A percentile compares a stretch with the other conserved stretches of the same genome.
Conservation (phyloP, 2,113 vertebrate species). For the Phodopus roborovskii region DNA sequence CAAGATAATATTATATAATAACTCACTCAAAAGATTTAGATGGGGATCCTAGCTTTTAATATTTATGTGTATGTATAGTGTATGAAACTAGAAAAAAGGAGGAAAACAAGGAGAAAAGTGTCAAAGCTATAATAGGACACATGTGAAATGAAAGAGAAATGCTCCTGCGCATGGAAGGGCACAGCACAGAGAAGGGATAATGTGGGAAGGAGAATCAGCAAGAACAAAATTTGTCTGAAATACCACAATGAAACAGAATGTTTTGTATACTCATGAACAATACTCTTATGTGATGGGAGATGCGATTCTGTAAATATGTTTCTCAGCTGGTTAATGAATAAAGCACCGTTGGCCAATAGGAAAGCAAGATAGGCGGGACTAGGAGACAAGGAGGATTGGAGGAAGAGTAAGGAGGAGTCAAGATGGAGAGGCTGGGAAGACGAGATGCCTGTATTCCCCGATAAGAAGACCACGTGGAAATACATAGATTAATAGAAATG, state of each 20-base stretch:
- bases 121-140: background rate
- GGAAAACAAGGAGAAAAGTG: background rate
- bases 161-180: background rate
- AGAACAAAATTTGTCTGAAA: background rate
- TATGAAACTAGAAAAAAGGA: background rate
- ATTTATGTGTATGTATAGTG: background rate
- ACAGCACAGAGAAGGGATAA: background rate
- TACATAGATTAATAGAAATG: too few species aligned
- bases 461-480: too few species aligned
- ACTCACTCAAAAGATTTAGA: background rate
- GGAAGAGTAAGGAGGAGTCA: too few species aligned
- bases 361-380: too few species aligned
- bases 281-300: too few species aligned
- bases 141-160: background rate
- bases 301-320: too few species aligned
- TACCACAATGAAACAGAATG: background rate
- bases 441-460: too few species aligned
- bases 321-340: too few species aligned
- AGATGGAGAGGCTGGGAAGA: too few species aligned
- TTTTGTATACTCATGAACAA: background rate
- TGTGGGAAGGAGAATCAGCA: background rate
- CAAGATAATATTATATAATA: constrained; percentile 14
- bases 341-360: too few species aligned
- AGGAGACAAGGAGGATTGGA: too few species aligned
- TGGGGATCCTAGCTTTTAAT: background rate